Evolutionary conservation across 2,888 invertebrate species (phyloP).

Genomic region (Neoaliturus tenellus): DNA sequence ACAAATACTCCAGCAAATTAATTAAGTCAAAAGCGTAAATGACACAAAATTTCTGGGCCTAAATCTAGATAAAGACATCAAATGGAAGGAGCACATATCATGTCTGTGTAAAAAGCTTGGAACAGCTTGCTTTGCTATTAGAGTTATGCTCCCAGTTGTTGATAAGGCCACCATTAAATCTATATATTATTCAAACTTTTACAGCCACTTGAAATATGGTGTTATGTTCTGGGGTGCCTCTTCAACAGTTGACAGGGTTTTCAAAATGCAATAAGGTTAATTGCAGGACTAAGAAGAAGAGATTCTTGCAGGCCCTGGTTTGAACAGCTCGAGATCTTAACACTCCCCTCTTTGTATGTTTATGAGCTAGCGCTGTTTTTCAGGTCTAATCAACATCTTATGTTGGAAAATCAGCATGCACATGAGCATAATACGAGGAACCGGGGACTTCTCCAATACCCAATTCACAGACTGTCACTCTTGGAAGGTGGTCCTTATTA

Average conservation of each 20-base stretch:
- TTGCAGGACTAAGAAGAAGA: not conserved
- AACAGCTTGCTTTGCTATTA: not conserved
- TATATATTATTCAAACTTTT: not conserved
- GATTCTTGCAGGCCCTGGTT: constrained; percentile 1
- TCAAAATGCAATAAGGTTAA: not conserved
- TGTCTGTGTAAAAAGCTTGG: not conserved
- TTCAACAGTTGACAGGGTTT: not conserved
- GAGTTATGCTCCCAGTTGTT: not conserved
- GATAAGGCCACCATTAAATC: not conserved
- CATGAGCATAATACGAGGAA: not conserved
- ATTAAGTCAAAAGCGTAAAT: too few relatives aligned
- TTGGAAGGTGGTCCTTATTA: not conserved
- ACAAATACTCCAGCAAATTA: too few relatives aligned
- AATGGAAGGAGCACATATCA: not conserved
- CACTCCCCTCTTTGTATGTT: not conserved
- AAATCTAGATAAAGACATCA: not conserved
- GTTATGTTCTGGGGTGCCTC: not conserved
- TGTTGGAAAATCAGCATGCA: not conserved
- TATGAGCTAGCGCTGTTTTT: not conserved
- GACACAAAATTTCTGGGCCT: not conserved
- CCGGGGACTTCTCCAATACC: not conserved
- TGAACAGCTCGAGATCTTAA: not conserved
- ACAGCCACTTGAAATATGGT: not conserved
- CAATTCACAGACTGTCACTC: not conserved
- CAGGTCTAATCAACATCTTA: not conserved